These are phyloP conservation scores for Aplysia californica DNA, from an alignment of 1,140 invertebrate species.

Conservation along the genomic window DNA sequence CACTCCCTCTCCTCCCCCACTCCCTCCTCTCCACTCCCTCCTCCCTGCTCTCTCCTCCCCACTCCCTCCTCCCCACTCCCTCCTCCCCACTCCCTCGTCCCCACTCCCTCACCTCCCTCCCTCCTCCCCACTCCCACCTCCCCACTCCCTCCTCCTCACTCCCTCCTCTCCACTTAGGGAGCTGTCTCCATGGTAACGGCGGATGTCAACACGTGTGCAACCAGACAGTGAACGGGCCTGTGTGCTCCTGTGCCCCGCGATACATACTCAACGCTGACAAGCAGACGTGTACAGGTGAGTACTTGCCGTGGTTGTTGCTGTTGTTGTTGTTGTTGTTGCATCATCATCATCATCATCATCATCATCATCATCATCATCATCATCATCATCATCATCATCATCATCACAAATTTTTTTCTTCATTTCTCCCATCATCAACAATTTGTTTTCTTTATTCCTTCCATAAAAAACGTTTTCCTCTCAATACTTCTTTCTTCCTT, in stretches of 20 bases:
- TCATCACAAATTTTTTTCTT: too few relatives aligned
- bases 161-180: conserved; percentile 37
- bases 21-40: background rate
- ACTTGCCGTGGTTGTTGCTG: background rate
- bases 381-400: background rate
- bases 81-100: background rate
- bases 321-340: background rate
- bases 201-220: conserved; percentile 71
- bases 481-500: conserved; percentile 1
- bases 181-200: conserved; percentile 64
- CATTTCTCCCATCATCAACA: background rate
- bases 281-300: conserved; percentile 68
- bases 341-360: background rate
- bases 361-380: background rate
- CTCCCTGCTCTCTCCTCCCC: background rate
- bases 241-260: conserved; percentile 75
- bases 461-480: conserved; percentile 5
- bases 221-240: conserved; percentile 74
- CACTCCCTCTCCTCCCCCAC: too few relatives aligned
- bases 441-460: background rate
- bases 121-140: background rate
- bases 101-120: background rate
- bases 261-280: conserved; percentile 73
- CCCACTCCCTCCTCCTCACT: background rate
- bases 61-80: background rate